phyloP scores from a whole-genome alignment of 2,113 vertebrate species.

The Perccottus glenii region DNA sequence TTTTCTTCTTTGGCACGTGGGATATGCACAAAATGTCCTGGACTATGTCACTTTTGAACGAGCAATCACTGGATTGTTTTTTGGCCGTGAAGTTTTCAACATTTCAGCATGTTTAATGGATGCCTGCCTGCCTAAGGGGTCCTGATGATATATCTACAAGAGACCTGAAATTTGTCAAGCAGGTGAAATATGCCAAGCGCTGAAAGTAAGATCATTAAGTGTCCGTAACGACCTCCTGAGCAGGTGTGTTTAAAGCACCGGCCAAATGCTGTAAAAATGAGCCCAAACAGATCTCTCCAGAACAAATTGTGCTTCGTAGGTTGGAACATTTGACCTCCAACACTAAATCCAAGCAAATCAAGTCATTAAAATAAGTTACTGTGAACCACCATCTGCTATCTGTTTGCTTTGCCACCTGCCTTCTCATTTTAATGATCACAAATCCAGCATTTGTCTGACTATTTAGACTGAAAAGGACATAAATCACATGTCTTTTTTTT shows the following conservation, averaged over 20 bases:
- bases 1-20: constrained; percentile 19
- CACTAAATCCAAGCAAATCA: constrained; percentile 39
- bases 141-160: constrained; percentile 40
- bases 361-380: constrained; percentile 14
- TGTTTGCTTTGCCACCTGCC: constrained; percentile 42
- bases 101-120: constrained; percentile 51
- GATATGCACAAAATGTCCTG: constrained; percentile 39
- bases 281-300: constrained; percentile 40
- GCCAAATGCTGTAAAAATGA: constrained; percentile 40
- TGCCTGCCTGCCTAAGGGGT: constrained; percentile 46
- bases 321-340: constrained; percentile 50
- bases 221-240: constrained; percentile 25
- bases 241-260: constrained; percentile 56
- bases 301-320: constrained; percentile 39
- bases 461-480: constrained; percentile 23
- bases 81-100: constrained; percentile 55
- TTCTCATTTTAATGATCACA: constrained; percentile 39
- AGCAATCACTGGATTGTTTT: constrained; percentile 47
- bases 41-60: constrained; percentile 51
- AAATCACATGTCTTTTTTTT: constrained; percentile 11
- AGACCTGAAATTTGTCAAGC: constrained; percentile 30
- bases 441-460: constrained; percentile 24
- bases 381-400: constrained; percentile 27
- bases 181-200: constrained; percentile 16
- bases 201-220: constrained; percentile 18